phyloP scores from a whole-genome alignment of 2,797 vertebrate species.

The Aphelocoma californica region DNA sequence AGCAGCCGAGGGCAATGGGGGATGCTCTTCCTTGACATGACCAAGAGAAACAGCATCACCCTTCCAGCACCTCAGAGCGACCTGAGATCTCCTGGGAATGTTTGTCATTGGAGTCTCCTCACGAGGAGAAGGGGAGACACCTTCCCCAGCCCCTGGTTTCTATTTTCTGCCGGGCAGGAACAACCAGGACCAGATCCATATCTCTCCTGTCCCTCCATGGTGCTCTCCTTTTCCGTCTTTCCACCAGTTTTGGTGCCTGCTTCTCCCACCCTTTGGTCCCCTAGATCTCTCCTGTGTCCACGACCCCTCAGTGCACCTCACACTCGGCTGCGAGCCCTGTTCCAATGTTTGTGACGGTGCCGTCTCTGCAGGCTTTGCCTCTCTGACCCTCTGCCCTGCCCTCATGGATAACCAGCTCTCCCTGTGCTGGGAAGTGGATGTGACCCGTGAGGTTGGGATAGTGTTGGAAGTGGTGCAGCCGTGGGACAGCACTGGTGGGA shows the following conservation, averaged over 20 bases:
- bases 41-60: not conserved
- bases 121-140: not conserved
- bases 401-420: not conserved
- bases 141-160: not conserved
- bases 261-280: not conserved
- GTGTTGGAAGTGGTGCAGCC: not conserved
- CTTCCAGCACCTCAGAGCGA: accelerated
- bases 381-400: not conserved
- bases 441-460: not conserved
- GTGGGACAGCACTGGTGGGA: not conserved
- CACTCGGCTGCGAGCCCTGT: not conserved
- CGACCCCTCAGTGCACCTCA: not conserved
- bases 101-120: not conserved
- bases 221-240: not conserved
- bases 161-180: not conserved
- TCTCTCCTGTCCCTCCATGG: not conserved
- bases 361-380: not conserved
- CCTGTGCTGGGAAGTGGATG: not conserved
- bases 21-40: not conserved
- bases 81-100: accelerated
- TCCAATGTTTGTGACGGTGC: not conserved
- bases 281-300: not conserved
- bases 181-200: not conserved
- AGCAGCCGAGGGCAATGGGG: accelerated
- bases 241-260: not conserved